Conservation (phyloP, 2,113 vertebrate genomes). For the Gallinago undulata region DNA sequence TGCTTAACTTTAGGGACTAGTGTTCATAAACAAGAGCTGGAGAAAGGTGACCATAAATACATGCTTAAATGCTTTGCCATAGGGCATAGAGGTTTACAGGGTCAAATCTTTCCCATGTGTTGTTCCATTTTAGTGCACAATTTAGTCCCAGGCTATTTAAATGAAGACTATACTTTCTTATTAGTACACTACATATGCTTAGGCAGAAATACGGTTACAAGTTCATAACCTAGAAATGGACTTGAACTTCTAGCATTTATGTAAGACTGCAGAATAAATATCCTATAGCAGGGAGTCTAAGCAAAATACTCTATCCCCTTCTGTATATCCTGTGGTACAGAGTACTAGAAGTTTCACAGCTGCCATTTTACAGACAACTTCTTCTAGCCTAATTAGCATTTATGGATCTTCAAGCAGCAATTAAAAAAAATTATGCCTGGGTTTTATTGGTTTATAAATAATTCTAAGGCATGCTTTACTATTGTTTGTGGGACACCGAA, state of each 20-base stretch:
- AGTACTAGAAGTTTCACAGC: slow-evolving; percentile 21
- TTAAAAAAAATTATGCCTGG: slow-evolving; percentile 55
- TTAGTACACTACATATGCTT: neutral
- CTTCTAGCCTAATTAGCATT: slow-evolving; percentile 68
- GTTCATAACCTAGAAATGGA: slow-evolving; percentile 43
- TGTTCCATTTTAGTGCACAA: neutral
- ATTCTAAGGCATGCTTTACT: slow-evolving; percentile 56
- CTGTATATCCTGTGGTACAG: neutral
- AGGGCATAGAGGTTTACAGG: neutral
- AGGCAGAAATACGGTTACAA: slow-evolving; percentile 17
- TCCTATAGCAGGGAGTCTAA: neutral
- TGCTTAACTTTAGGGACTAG: neutral
- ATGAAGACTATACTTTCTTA: neutral
- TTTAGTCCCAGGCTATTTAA: slow-evolving; percentile 25
- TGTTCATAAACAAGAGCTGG: neutral
- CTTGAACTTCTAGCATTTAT: slow-evolving; percentile 30
- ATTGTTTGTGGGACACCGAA: slow-evolving; percentile 60
- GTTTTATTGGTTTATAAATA: slow-evolving; percentile 73
- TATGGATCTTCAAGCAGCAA: slow-evolving; percentile 69
- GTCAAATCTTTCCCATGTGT: neutral
- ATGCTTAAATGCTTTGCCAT: slow-evolving; percentile 10
- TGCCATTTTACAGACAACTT: slow-evolving; percentile 59
- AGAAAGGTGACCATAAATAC: neutral
- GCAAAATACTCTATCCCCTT: neutral
- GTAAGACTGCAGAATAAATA: slow-evolving; percentile 42